Percentiles rank a stretch among this genome's conserved stretches.
Evolutionary conservation across 1,140 invertebrate species (phyloP).

Genomic region (Ceratina calcarata): DNA sequence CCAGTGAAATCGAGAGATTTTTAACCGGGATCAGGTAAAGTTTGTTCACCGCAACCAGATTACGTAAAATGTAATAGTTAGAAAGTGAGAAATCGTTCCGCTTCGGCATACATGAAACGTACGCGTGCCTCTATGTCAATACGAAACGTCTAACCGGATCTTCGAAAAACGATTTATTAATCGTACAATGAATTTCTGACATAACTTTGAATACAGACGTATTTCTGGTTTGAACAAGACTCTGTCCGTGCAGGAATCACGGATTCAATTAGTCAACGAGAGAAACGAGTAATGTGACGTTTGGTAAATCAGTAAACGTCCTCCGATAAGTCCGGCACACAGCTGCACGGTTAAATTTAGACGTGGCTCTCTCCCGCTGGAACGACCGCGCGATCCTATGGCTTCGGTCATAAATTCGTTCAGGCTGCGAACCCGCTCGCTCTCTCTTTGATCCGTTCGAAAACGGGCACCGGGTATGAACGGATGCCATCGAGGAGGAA

Average conservation of each 20-base stretch:
- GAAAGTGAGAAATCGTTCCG: background rate
- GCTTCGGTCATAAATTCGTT: constrained; percentile 3
- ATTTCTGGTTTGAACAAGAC: too few relatives aligned
- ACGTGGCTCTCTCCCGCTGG: background rate
- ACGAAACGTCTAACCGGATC: background rate
- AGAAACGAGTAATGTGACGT: background rate
- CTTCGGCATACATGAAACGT: background rate
- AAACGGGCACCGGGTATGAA: constrained; percentile 43
- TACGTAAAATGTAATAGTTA: background rate
- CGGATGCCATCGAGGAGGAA: constrained; percentile 21
- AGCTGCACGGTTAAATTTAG: constrained; percentile 12
- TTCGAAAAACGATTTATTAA: too few relatives aligned
- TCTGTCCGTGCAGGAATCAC: background rate
- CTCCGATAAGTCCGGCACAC: too few relatives aligned
- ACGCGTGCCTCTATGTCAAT: background rate
- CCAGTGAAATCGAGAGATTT: background rate
- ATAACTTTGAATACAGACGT: too few relatives aligned
- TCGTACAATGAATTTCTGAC: too few relatives aligned
- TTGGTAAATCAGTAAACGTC: constrained; percentile 19
- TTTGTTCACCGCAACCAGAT: background rate
- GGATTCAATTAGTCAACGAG: constrained; percentile 2
- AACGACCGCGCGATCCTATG: background rate
- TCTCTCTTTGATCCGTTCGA: background rate
- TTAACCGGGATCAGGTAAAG: background rate
- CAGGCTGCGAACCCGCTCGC: background rate